Base-by-base conservation (phyloP, 2,113 vertebrate species). In the Varanus salvator region DNA sequence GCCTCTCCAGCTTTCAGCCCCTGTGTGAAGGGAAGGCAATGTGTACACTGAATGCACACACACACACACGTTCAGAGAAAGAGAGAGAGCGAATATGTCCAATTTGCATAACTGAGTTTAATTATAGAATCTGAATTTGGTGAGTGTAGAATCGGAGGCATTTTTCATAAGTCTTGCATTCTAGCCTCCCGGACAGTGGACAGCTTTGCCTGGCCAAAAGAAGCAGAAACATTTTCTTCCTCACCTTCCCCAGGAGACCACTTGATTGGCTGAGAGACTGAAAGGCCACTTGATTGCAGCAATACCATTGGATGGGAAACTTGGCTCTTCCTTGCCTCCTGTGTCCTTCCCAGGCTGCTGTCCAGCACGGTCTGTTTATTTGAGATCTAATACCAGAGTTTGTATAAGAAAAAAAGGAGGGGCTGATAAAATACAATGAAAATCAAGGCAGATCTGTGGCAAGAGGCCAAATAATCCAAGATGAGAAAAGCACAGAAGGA, bases 311-410 rank as follows among this genome's bases (percentile, higher is more conserved):
- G 90, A 69, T 19, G 25, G 17, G 21, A 72, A 85, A 72, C 64
- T 74, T 71, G 82, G 74, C 81, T n/a, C 74, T 80, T 48, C 50
- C 34, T 60, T n/a, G 54, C 81, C 86, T 84, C 90, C 72, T 57
- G 85, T 78, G 80, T 38, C 80, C 72, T 76, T 83, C 57, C 50
- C 74, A 84, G 90, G 86, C 90, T 78, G 23, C 48, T 17, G 80
- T 87, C 90, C 90, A 84, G 80, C 50, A 69, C 23, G 23, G 34
- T 50, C 86, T 84, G 75, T 80, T 78, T 84, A 71, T 71, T 69
- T 57, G 50, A 71, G 64, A 80, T 84, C 64, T 84, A 87, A 83
- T 87, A 77, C 34, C 19, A 52, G 50, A 54, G 52, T 64, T 84
- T 84, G 21, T 77, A 21, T 29, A 34, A 25, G 60, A 29, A 29